Conservation (phyloP, 2,888 invertebrate genomes). For the Adela reaumurella region DNA sequence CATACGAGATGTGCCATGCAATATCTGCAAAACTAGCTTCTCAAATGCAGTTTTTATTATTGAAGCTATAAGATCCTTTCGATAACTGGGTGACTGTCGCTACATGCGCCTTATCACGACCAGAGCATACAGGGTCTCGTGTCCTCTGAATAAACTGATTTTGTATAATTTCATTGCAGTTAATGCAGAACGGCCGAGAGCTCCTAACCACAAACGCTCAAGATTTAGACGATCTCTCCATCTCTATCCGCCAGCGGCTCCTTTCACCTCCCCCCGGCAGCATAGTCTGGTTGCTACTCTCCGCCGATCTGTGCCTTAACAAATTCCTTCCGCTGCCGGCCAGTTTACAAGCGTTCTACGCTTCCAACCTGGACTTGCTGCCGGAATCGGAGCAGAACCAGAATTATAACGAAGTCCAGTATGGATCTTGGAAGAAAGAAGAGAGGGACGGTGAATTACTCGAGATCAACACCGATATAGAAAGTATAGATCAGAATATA, state of each 20-base stretch:
- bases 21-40: too few species aligned
- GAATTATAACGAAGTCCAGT: slow-evolving; percentile 35
- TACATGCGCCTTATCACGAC: too few species aligned
- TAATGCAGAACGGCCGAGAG: slow-evolving; percentile 48
- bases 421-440: slow-evolving; percentile 43
- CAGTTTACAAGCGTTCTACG: slow-evolving; percentile 44
- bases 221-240: slow-evolving; percentile 39
- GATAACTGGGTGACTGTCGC: too few species aligned
- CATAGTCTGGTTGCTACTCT: slow-evolving; percentile 40
- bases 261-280: slow-evolving; percentile 34
- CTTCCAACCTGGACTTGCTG: slow-evolving; percentile 35
- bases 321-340: slow-evolving; percentile 44
- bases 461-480: slow-evolving; percentile 17
- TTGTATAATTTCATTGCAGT: slow-evolving; percentile 20
- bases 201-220: slow-evolving; percentile 32
- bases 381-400: slow-evolving; percentile 16
- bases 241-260: slow-evolving; percentile 34
- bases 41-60: too few species aligned
- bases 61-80: too few species aligned
- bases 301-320: slow-evolving; percentile 41
- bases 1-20: too few species aligned
- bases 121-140: too few species aligned
- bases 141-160: neutral
- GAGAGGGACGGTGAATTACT: slow-evolving; percentile 19
- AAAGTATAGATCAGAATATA: slow-evolving; percentile 29